Conservation (phyloP, 2,888 invertebrate genomes). For the Caenorhabditis plicata region DNA sequence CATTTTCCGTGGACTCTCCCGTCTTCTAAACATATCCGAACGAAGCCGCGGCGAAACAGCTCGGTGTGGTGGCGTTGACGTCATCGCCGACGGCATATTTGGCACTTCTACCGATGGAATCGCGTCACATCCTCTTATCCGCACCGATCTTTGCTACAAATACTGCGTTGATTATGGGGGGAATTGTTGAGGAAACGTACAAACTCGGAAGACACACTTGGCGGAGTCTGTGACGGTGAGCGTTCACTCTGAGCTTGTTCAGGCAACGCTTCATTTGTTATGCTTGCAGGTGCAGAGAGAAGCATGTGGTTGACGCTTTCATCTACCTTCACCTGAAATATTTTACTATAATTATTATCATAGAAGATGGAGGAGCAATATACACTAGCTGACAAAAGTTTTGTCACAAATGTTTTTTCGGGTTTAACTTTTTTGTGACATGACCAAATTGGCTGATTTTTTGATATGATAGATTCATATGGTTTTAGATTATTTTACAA, state of each 20-base stretch:
- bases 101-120: conserved; percentile 50
- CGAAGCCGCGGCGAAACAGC: conserved; percentile 45
- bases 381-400: too few relatives aligned
- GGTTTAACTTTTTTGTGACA: too few relatives aligned
- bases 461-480: too few relatives aligned
- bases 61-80: conserved; percentile 44
- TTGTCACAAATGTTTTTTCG: too few relatives aligned
- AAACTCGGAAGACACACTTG: conserved; percentile 7
- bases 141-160: conserved; percentile 21
- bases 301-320: conserved; percentile 31
- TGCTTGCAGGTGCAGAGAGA: conserved; percentile 26
- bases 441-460: too few relatives aligned
- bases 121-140: conserved; percentile 38
- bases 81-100: conserved; percentile 38
- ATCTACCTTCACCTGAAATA: conserved; percentile 27
- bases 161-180: neutral
- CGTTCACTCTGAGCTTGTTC: neutral
- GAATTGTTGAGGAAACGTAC: conserved; percentile 4
- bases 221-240: conserved; percentile 8
- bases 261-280: conserved; percentile 8
- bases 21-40: conserved; percentile 23
- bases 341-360: too few relatives aligned
- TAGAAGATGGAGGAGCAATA: too few relatives aligned
- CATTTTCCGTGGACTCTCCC: conserved; percentile 6
- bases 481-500: too few relatives aligned